A percentile compares a stretch with the other conserved stretches of the same genome.
phyloP scores from a whole-genome alignment of 2,888 invertebrate species.

The Ophioninae sp. region DNA sequence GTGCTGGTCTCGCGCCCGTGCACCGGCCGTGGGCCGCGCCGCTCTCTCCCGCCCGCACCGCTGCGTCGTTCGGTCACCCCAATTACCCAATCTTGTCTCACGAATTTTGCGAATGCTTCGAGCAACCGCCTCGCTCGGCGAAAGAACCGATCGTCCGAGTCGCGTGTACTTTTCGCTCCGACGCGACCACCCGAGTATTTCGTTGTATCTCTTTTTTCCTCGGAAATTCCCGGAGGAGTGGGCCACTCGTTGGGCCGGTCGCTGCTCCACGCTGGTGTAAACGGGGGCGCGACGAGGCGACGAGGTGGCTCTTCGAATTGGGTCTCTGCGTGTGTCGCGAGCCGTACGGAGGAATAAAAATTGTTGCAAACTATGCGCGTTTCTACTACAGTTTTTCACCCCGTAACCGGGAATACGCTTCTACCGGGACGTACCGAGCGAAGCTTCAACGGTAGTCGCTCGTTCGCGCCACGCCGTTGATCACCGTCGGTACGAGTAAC shows the following conservation, averaged over 20 bases:
- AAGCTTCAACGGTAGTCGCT: too few relatives aligned
- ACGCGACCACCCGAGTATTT: not conserved
- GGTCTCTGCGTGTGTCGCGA: not conserved
- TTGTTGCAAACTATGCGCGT: not conserved
- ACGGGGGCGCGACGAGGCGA: not conserved
- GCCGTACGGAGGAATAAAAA: not conserved
- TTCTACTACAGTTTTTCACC: not conserved
- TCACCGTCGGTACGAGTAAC: not conserved
- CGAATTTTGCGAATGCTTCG: slow-evolving; percentile 23
- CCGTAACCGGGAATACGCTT: too few relatives aligned
- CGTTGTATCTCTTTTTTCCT: not conserved
- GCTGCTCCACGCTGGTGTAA: not conserved
- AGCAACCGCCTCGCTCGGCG: not conserved
- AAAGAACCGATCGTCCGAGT: not conserved
- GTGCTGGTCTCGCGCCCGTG: not conserved
- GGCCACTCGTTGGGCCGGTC: not conserved
- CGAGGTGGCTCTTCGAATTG: too few relatives aligned
- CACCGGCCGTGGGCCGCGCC: not conserved
- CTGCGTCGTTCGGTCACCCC: slow-evolving; percentile 3
- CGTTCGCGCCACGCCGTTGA: not conserved
- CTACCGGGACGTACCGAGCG: too few relatives aligned
- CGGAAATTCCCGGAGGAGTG: not conserved
- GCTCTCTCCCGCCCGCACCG: not conserved
- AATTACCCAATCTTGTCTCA: slow-evolving; percentile 27
- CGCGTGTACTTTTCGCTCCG: not conserved